A percentile compares a stretch with the other conserved stretches of the same genome.
Conservation (phyloP, 2,797 vertebrate species). For the Gadopsis marmoratus region DNA sequence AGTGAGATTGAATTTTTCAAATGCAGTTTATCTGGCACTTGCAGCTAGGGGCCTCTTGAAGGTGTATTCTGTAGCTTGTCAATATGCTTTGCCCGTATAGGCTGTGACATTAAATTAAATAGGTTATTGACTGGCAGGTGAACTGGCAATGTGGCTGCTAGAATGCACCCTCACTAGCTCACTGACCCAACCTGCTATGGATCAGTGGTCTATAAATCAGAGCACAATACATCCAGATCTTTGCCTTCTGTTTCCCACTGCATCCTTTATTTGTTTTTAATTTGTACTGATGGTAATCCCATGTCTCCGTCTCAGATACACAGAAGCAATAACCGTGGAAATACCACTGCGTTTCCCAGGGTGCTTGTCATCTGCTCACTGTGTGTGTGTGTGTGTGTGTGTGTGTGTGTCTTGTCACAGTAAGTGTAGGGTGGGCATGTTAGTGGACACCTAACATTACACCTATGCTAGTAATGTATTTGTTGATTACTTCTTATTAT, state of each 20-base stretch:
- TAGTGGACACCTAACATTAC: slow-evolving; percentile 35
- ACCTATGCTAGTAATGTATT: slow-evolving; percentile 18
- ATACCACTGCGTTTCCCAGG: slow-evolving; percentile 53
- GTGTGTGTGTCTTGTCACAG: no score
- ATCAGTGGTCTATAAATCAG: slow-evolving; percentile 92
- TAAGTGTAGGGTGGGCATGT: slow-evolving; percentile 15
- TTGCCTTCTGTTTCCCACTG: slow-evolving; percentile 79
- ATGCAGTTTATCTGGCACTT: slow-evolving; percentile 94
- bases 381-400: slow-evolving; percentile 8
- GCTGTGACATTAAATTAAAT: slow-evolving; percentile 97
- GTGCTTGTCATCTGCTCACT: slow-evolving; percentile 41
- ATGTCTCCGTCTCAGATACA: slow-evolving; percentile 83
- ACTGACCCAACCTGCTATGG: slow-evolving; percentile 84
- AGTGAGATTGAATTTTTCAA: slow-evolving; percentile 84
- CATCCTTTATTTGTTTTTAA: slow-evolving; percentile 95
- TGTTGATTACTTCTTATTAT: slow-evolving; percentile 26
- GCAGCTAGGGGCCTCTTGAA: slow-evolving; percentile 89
- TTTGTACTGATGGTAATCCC: slow-evolving; percentile 91
- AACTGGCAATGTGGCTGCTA: slow-evolving; percentile 84
- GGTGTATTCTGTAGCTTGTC: slow-evolving; percentile 87
- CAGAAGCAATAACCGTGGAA: slow-evolving; percentile 75
- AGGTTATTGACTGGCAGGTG: slow-evolving; percentile 96
- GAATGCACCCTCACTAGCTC: slow-evolving; percentile 82
- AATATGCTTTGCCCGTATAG: slow-evolving; percentile 88
- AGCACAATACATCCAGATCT: slow-evolving; percentile 90